Conservation (phyloP, 2,888 invertebrate genomes). For the Acrobasis consociella region DNA sequence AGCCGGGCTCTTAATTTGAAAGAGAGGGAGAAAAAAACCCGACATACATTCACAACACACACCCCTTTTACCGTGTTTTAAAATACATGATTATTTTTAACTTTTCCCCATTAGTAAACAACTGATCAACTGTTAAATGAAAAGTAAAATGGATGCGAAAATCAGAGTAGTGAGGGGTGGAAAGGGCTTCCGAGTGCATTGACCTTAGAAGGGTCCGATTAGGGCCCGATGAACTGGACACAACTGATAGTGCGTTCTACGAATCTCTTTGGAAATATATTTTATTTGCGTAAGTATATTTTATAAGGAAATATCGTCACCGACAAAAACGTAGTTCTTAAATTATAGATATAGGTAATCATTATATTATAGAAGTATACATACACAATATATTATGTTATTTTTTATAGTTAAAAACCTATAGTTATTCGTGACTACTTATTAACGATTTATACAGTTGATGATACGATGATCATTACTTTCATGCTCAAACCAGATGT, state of each 20-base stretch:
- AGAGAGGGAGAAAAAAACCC: too few species aligned
- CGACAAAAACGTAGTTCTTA: too few species aligned
- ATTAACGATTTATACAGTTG: too few species aligned
- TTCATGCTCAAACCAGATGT: too few species aligned
- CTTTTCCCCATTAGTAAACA: conserved; percentile 21
- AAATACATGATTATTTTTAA: conserved; percentile 3
- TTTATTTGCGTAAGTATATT: neutral
- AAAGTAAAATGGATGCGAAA: conserved; percentile 56
- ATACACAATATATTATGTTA: too few species aligned
- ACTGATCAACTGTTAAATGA: conserved; percentile 50
- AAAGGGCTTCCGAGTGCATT: conserved; percentile 63
- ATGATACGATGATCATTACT: too few species aligned
- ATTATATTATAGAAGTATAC: too few species aligned
- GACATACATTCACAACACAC: neutral
- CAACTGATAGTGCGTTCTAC: conserved; percentile 46
- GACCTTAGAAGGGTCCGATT: conserved; percentile 60
- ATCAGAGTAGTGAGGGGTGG: conserved; percentile 42
- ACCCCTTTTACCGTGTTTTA: neutral
- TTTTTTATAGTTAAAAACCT: too few species aligned
- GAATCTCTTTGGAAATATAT: neutral
- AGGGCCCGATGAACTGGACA: conserved; percentile 62
- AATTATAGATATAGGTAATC: too few species aligned
- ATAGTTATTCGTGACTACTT: too few species aligned
- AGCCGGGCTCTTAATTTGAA: too few species aligned
- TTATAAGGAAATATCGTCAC: too few species aligned